Percentiles rank a stretch among this genome's conserved stretches.
Evolutionary conservation across 2,888 invertebrate genomes (phyloP).

Genomic region (Tachina lurida): DNA sequence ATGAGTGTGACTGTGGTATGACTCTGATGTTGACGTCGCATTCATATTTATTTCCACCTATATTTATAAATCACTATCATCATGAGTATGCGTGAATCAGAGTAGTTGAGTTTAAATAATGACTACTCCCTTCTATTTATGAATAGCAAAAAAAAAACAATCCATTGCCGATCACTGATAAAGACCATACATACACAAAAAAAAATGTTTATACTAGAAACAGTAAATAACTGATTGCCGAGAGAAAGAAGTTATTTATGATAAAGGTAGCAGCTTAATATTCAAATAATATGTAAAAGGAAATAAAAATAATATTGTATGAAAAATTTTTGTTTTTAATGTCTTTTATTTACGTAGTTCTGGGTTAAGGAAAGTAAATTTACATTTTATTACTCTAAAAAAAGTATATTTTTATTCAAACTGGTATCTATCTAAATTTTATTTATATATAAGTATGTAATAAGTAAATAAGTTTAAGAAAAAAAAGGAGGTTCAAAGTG

Average conservation of each 20-base stretch:
- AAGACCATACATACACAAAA: too few species aligned
- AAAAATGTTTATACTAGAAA: too few species aligned
- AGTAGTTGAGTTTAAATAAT: too few species aligned
- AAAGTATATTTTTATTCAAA: constrained; percentile 25
- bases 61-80: too few species aligned
- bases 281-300: background rate
- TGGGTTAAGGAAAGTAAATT: background rate
- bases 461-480: constrained; percentile 36
- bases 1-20: too few species aligned
- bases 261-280: background rate
- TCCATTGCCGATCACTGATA: too few species aligned
- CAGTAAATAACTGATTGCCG: background rate
- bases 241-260: background rate
- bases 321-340: background rate
- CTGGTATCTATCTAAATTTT: constrained; percentile 26
- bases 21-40: too few species aligned
- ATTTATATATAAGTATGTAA: background rate
- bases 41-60: too few species aligned
- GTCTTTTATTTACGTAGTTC: background rate
- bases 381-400: background rate
- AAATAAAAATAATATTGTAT: background rate
- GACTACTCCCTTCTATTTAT: too few species aligned
- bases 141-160: too few species aligned
- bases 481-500: background rate
- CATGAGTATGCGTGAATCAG: too few species aligned